Evolutionary conservation across 2,797 vertebrate genomes (phyloP), one percentile per base, ranked within the genome.

Genomic region (Phataginus tetradactyla): DNA sequence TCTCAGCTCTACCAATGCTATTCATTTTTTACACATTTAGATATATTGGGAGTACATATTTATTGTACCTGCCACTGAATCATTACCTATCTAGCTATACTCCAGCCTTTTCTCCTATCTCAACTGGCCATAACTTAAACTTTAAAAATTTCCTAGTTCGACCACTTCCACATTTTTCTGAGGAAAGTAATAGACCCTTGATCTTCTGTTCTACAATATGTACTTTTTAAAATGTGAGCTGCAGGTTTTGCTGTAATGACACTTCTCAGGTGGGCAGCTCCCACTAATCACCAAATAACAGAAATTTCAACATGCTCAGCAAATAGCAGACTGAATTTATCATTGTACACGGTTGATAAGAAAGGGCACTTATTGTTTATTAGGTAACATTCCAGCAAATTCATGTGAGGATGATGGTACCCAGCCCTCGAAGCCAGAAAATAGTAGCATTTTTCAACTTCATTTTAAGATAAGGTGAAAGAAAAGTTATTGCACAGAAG

Each of bases 321-420:
- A 95, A 96, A 96, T 39, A 90, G 63, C 21, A 91, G 55, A 78
- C 71, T 72, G 69, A 96, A 97, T 97, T 96, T 96, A 96, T 95
- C 95, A 78, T 55, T 66, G 86, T 71, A 45, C 29, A 5, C 89
- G 83, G 80, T 93, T 97, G 92, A 93, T 97, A 97, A 97, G 95
- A 96, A 94, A 96, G 83, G 66, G 42, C 92, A 79, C 75, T 91
- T 97, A 91, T 96, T 98, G 97, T 96, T 96, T 97, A 90, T 94
- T 97, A 94, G 89, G 66, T 90, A 94, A 93, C 90, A 94, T 71
- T 96, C 72, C 86, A 53, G 88, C 96, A 63, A 97, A 94, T 96
- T 95, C 92, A 93, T 85, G 79, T 95, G 79, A 91, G 53, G 61
- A 53, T 81, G 66, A 85, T 78, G 77, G 80, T 66, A 61, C 72